These are phyloP conservation scores for Dynastes grantii DNA, from an alignment of 2,888 invertebrate species.

Conservation along the genomic window DNA sequence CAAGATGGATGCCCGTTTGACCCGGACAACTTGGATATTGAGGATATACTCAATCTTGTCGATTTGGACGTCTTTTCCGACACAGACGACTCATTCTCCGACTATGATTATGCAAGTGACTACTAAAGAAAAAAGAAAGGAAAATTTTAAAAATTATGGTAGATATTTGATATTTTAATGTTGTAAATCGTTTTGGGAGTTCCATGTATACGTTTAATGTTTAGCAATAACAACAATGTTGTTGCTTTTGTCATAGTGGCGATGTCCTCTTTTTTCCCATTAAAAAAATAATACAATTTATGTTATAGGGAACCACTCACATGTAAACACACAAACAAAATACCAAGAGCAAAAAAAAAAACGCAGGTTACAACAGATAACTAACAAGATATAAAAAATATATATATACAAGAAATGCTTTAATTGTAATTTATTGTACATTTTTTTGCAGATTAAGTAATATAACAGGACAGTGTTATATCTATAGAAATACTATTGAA, in stretches of 20 bases:
- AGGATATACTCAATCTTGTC: conserved; percentile 65
- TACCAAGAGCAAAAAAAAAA: background rate
- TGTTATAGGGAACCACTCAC: conserved; percentile 12
- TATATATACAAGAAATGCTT: conserved; percentile 20
- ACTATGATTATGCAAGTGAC: conserved; percentile 64
- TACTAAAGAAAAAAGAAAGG: conserved; percentile 8
- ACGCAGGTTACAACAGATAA: background rate
- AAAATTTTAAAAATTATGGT: conserved; percentile 2
- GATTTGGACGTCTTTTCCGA: conserved; percentile 75
- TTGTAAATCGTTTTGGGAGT: conserved; percentile 47
- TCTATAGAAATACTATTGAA: too few relatives aligned
- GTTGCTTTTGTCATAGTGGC: conserved; percentile 45
- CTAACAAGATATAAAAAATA: conserved; percentile 21
- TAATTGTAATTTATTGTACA: conserved; percentile 26
- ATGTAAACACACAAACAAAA: conserved; percentile 4
- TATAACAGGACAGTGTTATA: too few relatives aligned
- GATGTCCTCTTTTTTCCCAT: conserved; percentile 36
- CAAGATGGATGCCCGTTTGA: conserved; percentile 47
- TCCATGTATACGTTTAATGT: conserved; percentile 49
- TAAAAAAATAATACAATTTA: background rate
- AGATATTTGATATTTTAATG: conserved; percentile 47
- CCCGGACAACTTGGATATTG: conserved; percentile 44
- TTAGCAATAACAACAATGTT: conserved; percentile 40
- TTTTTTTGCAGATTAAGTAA: too few relatives aligned
- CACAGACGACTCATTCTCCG: conserved; percentile 75